phyloP scores from a whole-genome alignment of 1,140 invertebrate genomes.

The Ips nitidus region DNA sequence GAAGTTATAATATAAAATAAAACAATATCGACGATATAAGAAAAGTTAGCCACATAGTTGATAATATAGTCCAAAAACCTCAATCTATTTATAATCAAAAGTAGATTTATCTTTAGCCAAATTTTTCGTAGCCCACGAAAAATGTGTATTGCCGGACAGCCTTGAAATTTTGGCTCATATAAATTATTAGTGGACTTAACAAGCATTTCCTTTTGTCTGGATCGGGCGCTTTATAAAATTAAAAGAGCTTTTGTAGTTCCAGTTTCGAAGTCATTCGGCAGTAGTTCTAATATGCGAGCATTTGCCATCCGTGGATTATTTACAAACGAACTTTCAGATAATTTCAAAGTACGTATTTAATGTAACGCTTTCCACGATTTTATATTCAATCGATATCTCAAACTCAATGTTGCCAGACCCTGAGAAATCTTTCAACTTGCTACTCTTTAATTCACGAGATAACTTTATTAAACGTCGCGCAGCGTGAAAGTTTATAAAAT shows the following conservation, averaged over 20 bases:
- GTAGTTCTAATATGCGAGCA: neutral
- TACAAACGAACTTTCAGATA: neutral
- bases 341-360: constrained; percentile 16
- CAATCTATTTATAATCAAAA: constrained; percentile 21
- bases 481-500: neutral
- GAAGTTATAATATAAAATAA: neutral
- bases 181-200: constrained; percentile 7
- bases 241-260: neutral
- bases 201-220: constrained; percentile 22
- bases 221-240: neutral
- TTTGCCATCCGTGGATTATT: constrained; percentile 9
- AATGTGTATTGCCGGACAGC: constrained; percentile 16
- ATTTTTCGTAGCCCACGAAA: constrained; percentile 14
- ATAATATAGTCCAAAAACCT: constrained; percentile 21
- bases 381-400: constrained; percentile 10
- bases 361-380: constrained; percentile 11
- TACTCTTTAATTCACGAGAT: constrained; percentile 13
- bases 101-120: constrained; percentile 21
- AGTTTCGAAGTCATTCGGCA: neutral
- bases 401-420: constrained; percentile 10
- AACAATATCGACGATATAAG: constrained; percentile 4
- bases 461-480: constrained; percentile 10
- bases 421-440: constrained; percentile 7
- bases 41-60: constrained; percentile 2
- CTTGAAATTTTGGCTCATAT: constrained; percentile 22